phyloP scores from a whole-genome alignment of 2,113 vertebrate species.

The Gopherus evgoodei region DNA sequence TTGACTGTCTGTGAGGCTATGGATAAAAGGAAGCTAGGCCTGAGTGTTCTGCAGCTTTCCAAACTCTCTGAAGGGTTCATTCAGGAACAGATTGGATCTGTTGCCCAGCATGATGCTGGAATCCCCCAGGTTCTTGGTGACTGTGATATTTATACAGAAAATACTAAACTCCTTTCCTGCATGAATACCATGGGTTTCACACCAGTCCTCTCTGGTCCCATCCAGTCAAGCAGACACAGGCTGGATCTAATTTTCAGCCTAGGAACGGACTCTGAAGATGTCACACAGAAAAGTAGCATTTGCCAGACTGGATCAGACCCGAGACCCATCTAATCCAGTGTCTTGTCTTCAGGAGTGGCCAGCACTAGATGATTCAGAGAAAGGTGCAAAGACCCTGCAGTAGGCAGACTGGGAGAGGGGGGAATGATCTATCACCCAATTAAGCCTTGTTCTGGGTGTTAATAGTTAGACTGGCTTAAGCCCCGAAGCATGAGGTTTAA shows the following conservation, averaged over 20 bases:
- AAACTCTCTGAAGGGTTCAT: background rate
- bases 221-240: background rate
- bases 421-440: background rate
- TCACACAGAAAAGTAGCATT: too few relatives aligned
- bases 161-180: background rate
- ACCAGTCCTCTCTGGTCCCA: background rate
- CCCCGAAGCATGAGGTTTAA: background rate
- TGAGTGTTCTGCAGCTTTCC: background rate
- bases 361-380: too few relatives aligned
- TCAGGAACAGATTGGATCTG: background rate
- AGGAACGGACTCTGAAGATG: background rate
- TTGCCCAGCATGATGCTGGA: background rate
- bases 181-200: background rate
- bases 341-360: too few relatives aligned
- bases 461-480: background rate
- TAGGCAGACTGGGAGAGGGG: background rate
- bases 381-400: too few relatives aligned
- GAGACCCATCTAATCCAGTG: too few relatives aligned
- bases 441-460: background rate
- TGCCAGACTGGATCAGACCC: too few relatives aligned
- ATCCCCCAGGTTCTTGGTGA: background rate
- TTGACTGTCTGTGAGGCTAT: background rate
- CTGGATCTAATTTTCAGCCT: background rate
- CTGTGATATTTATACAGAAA: background rate
- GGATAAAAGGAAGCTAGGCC: background rate